Base-by-base conservation (phyloP, 2,797 vertebrate genomes). In the Peromyscus nudipes region DNA sequence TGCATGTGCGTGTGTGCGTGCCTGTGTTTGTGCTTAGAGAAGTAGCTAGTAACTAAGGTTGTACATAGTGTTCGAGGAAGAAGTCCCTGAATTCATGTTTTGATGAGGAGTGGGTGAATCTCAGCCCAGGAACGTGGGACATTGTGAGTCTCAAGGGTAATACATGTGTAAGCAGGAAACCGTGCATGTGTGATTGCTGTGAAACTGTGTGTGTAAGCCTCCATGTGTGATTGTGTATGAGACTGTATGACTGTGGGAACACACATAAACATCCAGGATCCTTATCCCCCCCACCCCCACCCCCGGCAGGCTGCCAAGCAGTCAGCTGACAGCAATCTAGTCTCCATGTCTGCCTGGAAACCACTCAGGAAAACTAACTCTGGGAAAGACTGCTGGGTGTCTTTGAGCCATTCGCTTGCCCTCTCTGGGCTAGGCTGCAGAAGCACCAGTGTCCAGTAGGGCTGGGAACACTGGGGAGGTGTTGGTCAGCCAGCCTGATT, bases 41-140 rank as follows among this genome's bases (percentile, higher is more conserved):
- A 0, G 0, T 17, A n/a, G 12, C 8, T 10, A 14, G 2, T 14
- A 23, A 64, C 19, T 57, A 57, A 46, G 14, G 31, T 10, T 9
- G 62, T 40, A 25, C 11, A 37, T 14, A 52, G 55, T 16, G 29
- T 12, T 64, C 14, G 1, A 12, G n/a, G 37, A 17, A n/a, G 79
- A 21, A 25, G 16, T 25, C 46, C 0, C 10, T 8, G 52, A 43
- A 55, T 21, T 6, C 7, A 12, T 6, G n/a, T 31, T 62, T 55
- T 14, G 4, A n/a, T 25, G 17, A 52, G n/a, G 27, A 23, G 31
- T 9, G 29, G 52, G 25, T 31, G 37, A 37, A 49, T 49, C 65
- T 75, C 17, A 31, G 34, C 23, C 27, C 34, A 64, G 55, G 52
- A 40, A 34, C 25, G n/a, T 6, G 69, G 75, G 65, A 34, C 29